A percentile compares a stretch with the other conserved stretches of the same genome.
Conservation (phyloP, 92 coral and sea anemone species). For the Scolanthus callimorphus region DNA sequence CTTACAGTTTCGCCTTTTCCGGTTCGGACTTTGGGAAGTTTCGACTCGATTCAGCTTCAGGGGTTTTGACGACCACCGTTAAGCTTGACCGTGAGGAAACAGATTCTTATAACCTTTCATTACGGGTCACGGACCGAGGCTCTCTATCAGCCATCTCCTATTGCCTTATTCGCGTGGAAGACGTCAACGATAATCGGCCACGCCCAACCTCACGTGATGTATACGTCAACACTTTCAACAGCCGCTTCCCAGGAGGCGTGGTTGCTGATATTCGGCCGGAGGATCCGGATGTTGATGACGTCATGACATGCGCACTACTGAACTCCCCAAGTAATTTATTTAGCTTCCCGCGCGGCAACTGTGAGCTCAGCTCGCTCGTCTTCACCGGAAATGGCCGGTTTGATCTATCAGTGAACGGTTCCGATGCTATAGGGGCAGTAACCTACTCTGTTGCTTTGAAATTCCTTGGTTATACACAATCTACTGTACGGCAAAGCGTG, state of each 20-base stretch:
- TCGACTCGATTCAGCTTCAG: constrained; percentile 45
- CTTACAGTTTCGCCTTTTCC: constrained; percentile 58
- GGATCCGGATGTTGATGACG: constrained; percentile 77
- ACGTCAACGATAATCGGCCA: constrained; percentile 89
- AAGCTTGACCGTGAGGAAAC: constrained; percentile 67
- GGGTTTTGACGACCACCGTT: constrained; percentile 56
- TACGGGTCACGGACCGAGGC: constrained; percentile 70
- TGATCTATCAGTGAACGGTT: constrained; percentile 67
- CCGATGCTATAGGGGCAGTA: constrained; percentile 67
- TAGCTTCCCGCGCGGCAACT: constrained; percentile 67
- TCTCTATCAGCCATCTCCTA: constrained; percentile 49
- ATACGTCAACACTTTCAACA: constrained; percentile 60
- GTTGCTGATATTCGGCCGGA: constrained; percentile 80
- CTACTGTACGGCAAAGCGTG: constrained; percentile 58
- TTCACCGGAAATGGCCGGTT: constrained; percentile 32
- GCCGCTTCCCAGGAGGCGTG: constrained; percentile 65
- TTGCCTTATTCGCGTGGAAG: constrained; percentile 67
- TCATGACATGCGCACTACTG: constrained; percentile 58
- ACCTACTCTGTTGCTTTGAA: constrained; percentile 60
- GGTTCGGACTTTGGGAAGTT: constrained; percentile 71
- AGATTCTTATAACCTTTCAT: constrained; percentile 50
- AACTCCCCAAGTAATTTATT: constrained; percentile 39
- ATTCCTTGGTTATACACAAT: constrained; percentile 59
- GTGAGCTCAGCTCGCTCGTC: constrained; percentile 50
- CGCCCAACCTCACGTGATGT: constrained; percentile 64